Conservation (phyloP, 2,888 invertebrate species). For the Neocrepidodera transversa region DNA sequence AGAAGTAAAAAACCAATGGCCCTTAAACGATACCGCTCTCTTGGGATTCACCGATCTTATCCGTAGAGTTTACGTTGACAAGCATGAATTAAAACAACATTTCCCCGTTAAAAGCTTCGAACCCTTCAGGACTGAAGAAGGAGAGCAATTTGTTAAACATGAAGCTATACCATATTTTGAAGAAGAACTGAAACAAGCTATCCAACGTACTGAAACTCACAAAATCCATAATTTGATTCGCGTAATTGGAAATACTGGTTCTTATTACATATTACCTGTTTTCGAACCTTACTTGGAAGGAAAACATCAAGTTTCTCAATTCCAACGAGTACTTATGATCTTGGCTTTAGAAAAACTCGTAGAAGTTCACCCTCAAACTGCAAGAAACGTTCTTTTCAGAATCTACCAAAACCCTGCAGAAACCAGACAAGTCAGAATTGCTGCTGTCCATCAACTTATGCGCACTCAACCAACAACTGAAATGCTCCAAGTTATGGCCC, state of each 20-base stretch:
- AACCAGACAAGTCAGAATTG: constrained; percentile 69
- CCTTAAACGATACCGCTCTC: constrained; percentile 66
- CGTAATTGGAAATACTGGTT: constrained; percentile 71
- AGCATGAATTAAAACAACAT: constrained; percentile 64
- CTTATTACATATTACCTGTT: constrained; percentile 66
- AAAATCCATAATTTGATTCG: constrained; percentile 68
- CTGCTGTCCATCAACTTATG: constrained; percentile 70
- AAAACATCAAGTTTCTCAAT: constrained; percentile 63
- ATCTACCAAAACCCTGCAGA: constrained; percentile 73
- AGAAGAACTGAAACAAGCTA: constrained; percentile 63
- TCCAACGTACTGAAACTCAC: constrained; percentile 64
- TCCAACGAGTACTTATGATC: constrained; percentile 72
- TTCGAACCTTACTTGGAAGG: constrained; percentile 76
- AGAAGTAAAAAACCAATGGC: constrained; percentile 63
- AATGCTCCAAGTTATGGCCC: constrained; percentile 75
- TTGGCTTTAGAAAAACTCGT: constrained; percentile 65
- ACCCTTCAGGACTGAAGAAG: constrained; percentile 64
- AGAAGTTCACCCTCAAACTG: constrained; percentile 62
- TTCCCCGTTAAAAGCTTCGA: constrained; percentile 74
- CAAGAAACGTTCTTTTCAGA: constrained; percentile 68
- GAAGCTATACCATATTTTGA: constrained; percentile 69
- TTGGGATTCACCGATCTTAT: constrained; percentile 69
- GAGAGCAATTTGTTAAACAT: constrained; percentile 61
- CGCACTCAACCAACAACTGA: constrained; percentile 66
- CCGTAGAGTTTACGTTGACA: constrained; percentile 68